Percentiles rank a stretch among this genome's conserved stretches.
Conservation (phyloP, 2,797 vertebrate species). For the Myotis findleyi region DNA sequence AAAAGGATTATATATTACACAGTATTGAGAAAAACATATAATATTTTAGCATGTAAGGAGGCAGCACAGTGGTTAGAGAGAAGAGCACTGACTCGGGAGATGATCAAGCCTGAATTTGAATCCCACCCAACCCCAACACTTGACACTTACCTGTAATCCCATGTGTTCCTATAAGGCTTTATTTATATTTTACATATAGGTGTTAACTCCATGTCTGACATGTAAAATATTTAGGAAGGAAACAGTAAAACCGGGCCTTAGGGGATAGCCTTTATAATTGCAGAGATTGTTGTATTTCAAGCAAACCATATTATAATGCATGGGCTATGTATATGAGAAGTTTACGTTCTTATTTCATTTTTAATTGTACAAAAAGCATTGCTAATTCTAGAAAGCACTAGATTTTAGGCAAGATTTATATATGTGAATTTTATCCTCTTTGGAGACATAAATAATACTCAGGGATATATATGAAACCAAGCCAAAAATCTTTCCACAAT, state of each 20-base stretch:
- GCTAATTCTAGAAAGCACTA: background rate
- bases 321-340: background rate
- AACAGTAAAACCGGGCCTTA: background rate
- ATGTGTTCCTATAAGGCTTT: background rate
- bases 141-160: background rate
- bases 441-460: background rate
- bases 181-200: background rate
- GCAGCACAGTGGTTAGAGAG: background rate
- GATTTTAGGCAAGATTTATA: background rate
- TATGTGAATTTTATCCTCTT: background rate
- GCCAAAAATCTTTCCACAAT: background rate
- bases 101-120: background rate
- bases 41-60: background rate
- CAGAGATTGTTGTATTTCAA: background rate
- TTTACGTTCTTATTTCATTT: background rate
- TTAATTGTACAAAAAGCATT: conserved; percentile 2
- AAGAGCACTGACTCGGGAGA: background rate
- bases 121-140: background rate
- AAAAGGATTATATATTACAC: background rate
- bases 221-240: conserved; percentile 15
- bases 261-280: background rate
- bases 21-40: background rate
- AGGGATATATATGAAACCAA: background rate
- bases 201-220: background rate
- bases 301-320: background rate